phyloP scores from a whole-genome alignment of 1,140 invertebrate genomes.

The Pseudomyrmex concolor region DNA sequence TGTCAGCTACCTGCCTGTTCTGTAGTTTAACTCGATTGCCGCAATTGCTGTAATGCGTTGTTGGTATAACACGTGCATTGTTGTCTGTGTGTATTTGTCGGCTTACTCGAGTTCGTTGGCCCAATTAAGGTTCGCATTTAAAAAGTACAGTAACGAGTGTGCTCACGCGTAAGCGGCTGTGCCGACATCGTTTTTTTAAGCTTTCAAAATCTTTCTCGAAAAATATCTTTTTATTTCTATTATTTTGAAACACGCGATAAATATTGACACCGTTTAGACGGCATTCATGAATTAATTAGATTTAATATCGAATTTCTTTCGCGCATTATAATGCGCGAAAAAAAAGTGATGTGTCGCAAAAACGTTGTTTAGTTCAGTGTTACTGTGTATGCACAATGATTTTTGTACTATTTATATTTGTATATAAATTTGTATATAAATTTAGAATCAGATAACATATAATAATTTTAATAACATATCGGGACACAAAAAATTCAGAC shows the following conservation, averaged over 20 bases:
- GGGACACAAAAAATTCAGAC: no score
- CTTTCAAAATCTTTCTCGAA: conserved; percentile 8
- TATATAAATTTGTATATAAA: no score
- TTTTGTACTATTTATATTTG: no score
- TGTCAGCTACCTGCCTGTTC: conserved; percentile 65
- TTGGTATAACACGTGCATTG: conserved; percentile 8
- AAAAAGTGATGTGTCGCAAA: no score
- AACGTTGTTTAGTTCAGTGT: background rate
- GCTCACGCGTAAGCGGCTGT: background rate
- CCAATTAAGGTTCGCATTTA: conserved; percentile 10
- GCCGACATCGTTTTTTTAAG: background rate
- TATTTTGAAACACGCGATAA: conserved; percentile 37
- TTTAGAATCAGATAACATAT: no score
- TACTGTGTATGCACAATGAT: background rate
- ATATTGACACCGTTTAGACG: background rate
- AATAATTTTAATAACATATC: no score
- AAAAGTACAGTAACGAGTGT: no score
- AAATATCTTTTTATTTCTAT: no score
- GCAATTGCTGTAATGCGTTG: conserved; percentile 40
- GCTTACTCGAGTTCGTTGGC: conserved; percentile 30
- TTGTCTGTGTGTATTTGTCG: conserved; percentile 43
- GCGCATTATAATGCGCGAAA: background rate
- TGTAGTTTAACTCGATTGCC: conserved; percentile 62
- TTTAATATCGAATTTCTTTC: background rate
- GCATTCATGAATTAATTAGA: conserved; percentile 40